Base-by-base conservation (phyloP, 2,888 invertebrate genomes). In the Gerosis bhagava region DNA sequence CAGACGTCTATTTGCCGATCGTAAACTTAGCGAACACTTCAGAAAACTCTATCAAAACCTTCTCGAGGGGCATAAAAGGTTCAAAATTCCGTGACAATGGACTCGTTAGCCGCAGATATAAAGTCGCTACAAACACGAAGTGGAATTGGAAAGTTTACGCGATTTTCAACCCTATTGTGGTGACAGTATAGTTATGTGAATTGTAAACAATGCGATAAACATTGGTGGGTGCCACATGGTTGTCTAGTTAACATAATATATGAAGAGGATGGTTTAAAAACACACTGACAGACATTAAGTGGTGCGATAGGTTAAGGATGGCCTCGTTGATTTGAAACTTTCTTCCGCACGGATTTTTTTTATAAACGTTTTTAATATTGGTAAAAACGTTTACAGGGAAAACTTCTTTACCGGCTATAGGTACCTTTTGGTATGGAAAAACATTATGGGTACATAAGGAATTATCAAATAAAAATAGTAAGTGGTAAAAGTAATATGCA, bases 161-260 rank as follows among this genome's bases (percentile, higher is more conserved):
- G 56, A 68, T 61, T 68, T 55, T 62, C 55, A 59, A 70, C 73
- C 67, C 60, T 72, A 70, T 51, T 52, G 54, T 46, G 24, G 6
- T 15, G 26, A 26, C 26, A 12, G 21, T 44, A 28, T 31, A 31
- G 45, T 45, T 45, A 37, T 37, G 35, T 36, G 37, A 17, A 45
- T 37, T 17, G 37, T 45, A 45, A 45, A 45, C 45, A 45, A 29
- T 17, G 45, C 37, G 59, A 62, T 60, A 61, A 64, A 54, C 53
- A 67, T 57, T 59, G 56, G 59, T 60, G 29, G 59, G 51, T 53
- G 53, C 68, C 74, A 77, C 67, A 75, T 73, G 74, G 72, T 69
- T 68, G 66, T 70, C 68, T 71, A 75, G 80, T 79, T 77, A 78
- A 79, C 77, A 68, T 77, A 82, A 81, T 78, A 80, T 75, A 77